Percentiles rank a stretch among this genome's conserved stretches.
These are phyloP conservation scores for Hermaeophaga mercurialis DNA, from an alignment of 2,888 invertebrate species.

Conservation along the genomic window DNA sequence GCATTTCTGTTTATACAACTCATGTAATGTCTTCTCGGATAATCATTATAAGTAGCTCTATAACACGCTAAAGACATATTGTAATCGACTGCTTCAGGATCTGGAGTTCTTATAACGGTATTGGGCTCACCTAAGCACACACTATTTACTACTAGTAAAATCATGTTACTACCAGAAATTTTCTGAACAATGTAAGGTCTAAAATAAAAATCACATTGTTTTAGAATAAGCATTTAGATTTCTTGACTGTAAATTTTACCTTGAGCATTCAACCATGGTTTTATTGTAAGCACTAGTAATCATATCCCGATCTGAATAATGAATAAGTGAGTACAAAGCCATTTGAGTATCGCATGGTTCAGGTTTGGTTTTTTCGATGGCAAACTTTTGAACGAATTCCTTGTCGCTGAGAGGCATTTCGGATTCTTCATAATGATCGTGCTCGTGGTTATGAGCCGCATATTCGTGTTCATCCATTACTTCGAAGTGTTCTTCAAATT, in stretches of 20 bases:
- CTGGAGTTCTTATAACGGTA: conserved; percentile 43
- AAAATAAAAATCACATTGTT: conserved; percentile 22
- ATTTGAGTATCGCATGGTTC: conserved; percentile 82
- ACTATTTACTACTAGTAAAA: conserved; percentile 76
- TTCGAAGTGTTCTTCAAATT: conserved; percentile 23
- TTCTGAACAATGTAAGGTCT: conserved; percentile 77
- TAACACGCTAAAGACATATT: conserved; percentile 58
- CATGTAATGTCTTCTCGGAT: conserved; percentile 70
- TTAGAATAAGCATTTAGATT: neutral
- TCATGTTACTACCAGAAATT: conserved; percentile 79
- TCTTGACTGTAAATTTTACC: conserved; percentile 38
- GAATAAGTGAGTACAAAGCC: conserved; percentile 53
- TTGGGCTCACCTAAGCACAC: conserved; percentile 59
- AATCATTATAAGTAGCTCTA: conserved; percentile 57
- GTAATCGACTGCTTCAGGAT: conserved; percentile 52
- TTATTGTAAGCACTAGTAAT: conserved; percentile 53
- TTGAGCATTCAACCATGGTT: conserved; percentile 52
- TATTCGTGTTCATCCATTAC: conserved; percentile 45
- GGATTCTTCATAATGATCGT: conserved; percentile 26
- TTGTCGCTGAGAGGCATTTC: conserved; percentile 54
- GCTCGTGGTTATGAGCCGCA: conserved; percentile 23
- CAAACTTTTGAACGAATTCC: conserved; percentile 60
- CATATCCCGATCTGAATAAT: conserved; percentile 51
- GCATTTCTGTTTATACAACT: conserved; percentile 79
- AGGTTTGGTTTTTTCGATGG: conserved; percentile 70